phyloP scores from a whole-genome alignment of 2,113 vertebrate genomes.

The Ranitomeya variabilis region DNA sequence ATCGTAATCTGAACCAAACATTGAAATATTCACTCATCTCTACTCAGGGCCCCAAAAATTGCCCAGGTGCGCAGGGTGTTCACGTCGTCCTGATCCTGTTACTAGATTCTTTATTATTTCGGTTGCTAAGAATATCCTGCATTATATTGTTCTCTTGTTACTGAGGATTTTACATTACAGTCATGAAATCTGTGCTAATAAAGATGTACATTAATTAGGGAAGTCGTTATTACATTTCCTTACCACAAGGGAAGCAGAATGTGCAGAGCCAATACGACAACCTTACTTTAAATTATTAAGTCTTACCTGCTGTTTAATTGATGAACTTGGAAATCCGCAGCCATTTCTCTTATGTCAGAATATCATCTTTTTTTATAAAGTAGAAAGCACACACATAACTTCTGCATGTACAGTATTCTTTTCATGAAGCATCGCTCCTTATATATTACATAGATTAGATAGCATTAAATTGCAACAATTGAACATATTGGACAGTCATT shows the following conservation, averaged over 20 bases:
- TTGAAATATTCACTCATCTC: too few species aligned
- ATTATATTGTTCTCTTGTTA: not conserved
- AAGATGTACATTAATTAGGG: constrained; percentile 8
- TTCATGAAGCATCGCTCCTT: not conserved
- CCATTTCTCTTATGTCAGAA: not conserved
- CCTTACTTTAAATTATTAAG: constrained; percentile 40
- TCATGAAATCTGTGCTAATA: not conserved
- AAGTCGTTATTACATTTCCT: constrained; percentile 11
- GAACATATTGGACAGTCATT: not conserved
- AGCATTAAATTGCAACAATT: not conserved
- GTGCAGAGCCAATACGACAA: not conserved
- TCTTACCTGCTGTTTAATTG: constrained; percentile 39
- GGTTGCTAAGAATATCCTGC: not conserved
- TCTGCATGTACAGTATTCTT: not conserved
- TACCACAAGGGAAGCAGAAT: not conserved
- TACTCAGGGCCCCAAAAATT: too few species aligned
- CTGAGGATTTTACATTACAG: not conserved
- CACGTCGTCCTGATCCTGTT: not conserved
- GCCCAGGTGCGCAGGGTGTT: too few species aligned
- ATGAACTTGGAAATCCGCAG: constrained; percentile 28
- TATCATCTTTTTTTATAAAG: not conserved
- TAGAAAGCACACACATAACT: not conserved
- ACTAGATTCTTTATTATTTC: not conserved
- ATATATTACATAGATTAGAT: not conserved
- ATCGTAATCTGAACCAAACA: too few species aligned